Percentiles rank a stretch among this genome's conserved stretches.
phyloP scores from a whole-genome alignment of 2,797 vertebrate species.

The Falco concolor region DNA sequence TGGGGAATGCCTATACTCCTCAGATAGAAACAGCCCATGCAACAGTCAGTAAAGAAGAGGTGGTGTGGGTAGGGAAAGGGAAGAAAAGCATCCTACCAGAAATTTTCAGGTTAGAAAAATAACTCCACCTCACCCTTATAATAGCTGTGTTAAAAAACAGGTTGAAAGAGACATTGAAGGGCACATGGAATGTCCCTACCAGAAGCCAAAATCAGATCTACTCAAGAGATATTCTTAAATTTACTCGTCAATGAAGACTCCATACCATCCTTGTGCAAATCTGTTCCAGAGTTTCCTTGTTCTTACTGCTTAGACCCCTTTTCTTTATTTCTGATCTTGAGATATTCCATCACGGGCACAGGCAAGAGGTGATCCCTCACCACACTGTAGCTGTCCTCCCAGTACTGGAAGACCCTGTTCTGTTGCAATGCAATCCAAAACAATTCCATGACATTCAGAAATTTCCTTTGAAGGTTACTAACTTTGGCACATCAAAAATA shows the following conservation, averaged over 20 bases:
- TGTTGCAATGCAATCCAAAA: not conserved
- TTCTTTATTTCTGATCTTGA: not conserved
- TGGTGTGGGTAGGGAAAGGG: not conserved
- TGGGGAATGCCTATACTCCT: not conserved
- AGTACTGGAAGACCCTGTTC: not conserved
- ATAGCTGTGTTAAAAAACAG: not conserved
- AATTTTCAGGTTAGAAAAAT: not conserved
- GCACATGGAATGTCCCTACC: not conserved
- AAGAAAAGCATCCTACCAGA: not conserved
- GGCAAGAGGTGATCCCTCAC: not conserved
- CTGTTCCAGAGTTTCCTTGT: not conserved
- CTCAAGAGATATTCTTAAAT: not conserved
- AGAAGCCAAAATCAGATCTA: not conserved
- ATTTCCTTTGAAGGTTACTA: not conserved
- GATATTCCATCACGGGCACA: not conserved
- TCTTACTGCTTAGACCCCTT: not conserved
- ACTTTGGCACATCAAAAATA: not conserved
- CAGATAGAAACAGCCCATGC: not conserved
- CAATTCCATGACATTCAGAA: not conserved
- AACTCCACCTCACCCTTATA: not conserved
- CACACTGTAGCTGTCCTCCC: not conserved
- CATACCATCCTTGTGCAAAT: not conserved
- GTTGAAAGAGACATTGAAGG: not conserved
- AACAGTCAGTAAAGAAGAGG: not conserved
- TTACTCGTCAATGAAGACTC: not conserved